Percentiles rank a stretch among this genome's conserved stretches.
Conservation (phyloP, 2,797 vertebrate genomes). For the Atherinosoma microstoma region DNA sequence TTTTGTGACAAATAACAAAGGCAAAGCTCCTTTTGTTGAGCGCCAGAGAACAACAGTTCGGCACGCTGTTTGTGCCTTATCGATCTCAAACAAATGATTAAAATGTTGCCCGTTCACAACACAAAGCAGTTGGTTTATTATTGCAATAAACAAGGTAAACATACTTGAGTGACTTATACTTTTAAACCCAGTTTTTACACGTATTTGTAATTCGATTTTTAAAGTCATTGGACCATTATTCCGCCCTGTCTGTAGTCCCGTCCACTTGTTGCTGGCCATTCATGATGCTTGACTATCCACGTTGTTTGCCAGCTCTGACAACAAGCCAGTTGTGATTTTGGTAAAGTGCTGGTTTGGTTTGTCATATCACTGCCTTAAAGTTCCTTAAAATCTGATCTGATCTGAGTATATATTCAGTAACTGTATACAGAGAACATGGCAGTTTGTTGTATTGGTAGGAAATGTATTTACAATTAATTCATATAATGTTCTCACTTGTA, state of each 20-base stretch:
- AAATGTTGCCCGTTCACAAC: not conserved
- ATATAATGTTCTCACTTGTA: not conserved
- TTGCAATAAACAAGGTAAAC: not conserved
- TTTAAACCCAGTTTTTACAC: not conserved
- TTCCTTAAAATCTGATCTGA: not conserved
- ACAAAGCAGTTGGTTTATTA: not conserved
- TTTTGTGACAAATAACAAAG: conserved; percentile 11
- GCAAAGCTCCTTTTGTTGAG: conserved; percentile 40
- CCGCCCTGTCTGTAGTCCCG: conserved; percentile 14
- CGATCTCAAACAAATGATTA: conserved; percentile 22
- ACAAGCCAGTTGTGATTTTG: conserved; percentile 25
- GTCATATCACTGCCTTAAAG: not conserved
- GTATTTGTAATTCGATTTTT: not conserved
- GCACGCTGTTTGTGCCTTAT: conserved; percentile 45
- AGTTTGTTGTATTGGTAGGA: not conserved
- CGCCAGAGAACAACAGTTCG: conserved; percentile 72
- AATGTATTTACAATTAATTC: not conserved
- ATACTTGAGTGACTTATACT: accelerated
- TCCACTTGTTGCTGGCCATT: conserved; percentile 77
- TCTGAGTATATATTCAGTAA: not conserved
- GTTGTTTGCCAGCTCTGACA: conserved; percentile 49
- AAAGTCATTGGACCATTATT: conserved; percentile 18
- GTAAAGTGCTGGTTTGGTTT: conserved; percentile 2
- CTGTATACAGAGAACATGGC: not conserved
- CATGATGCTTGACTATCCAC: conserved; percentile 58